These are phyloP conservation scores for Cottus gobio DNA, from an alignment of 2,113 vertebrate species.

Conservation along the genomic window DNA sequence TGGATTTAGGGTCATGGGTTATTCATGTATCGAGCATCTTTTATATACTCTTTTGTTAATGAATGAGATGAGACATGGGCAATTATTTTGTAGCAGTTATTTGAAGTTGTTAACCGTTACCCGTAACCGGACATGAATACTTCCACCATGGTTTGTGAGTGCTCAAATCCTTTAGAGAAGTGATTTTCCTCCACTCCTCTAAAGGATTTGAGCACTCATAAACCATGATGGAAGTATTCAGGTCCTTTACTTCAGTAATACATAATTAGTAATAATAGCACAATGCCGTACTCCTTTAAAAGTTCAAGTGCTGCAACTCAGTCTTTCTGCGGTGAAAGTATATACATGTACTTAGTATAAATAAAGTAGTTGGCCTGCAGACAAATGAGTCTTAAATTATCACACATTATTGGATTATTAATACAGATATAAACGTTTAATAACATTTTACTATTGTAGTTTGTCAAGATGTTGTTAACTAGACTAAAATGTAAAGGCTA, in stretches of 20 bases:
- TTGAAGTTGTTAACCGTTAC: no score
- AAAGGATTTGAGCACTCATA: neutral
- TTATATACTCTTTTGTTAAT: neutral
- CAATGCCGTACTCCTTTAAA: neutral
- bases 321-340: neutral
- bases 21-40: slow-evolving; percentile 23
- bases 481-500: neutral
- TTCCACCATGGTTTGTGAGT: no score
- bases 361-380: neutral
- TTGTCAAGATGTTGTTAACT: neutral
- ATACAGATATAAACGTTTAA: neutral
- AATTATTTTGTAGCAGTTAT: neutral
- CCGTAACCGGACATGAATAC: no score
- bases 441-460: neutral
- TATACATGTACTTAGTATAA: neutral
- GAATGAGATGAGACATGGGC: neutral
- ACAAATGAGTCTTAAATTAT: neutral
- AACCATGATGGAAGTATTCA: neutral
- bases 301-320: neutral
- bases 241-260: neutral
- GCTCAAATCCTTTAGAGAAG: no score
- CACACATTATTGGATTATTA: neutral
- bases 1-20: slow-evolving; percentile 29
- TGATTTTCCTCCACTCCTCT: no score
- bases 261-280: neutral